phyloP scores from a whole-genome alignment of 2,113 vertebrate species.

The Poeciliopsis occidentalis region DNA sequence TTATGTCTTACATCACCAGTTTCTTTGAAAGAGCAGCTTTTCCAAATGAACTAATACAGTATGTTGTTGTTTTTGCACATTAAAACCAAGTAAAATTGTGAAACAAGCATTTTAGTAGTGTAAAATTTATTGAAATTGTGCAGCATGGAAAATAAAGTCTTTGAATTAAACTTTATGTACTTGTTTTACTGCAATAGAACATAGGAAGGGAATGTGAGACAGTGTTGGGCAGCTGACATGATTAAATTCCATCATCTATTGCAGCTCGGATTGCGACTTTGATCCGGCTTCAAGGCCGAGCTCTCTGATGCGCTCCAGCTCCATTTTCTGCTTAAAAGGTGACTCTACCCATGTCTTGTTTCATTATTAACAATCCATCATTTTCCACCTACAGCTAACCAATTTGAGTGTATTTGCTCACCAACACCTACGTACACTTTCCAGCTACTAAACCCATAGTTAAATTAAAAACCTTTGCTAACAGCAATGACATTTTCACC shows the following conservation, averaged over 20 bases:
- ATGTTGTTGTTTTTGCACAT: conserved; percentile 36
- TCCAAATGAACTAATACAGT: conserved; percentile 42
- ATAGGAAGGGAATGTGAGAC: conserved; percentile 19
- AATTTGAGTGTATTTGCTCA: conserved; percentile 24
- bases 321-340: conserved; percentile 64
- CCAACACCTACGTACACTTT: conserved; percentile 4
- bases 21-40: conserved; percentile 40
- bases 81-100: conserved; percentile 43
- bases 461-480: conserved; percentile 56
- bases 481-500: conserved; percentile 41
- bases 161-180: conserved; percentile 24
- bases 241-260: conserved; percentile 75
- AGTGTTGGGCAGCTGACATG: conserved; percentile 54
- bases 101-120: conserved; percentile 17
- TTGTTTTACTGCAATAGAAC: conserved; percentile 46
- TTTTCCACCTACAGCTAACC: conserved; percentile 49
- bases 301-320: conserved; percentile 41
- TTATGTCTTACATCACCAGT: conserved; percentile 42
- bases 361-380: conserved; percentile 71
- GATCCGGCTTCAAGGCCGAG: conserved; percentile 75
- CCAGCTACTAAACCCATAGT: conserved; percentile 32
- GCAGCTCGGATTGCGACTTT: conserved; percentile 60
- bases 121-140: conserved; percentile 24
- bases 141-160: conserved; percentile 36
- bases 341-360: conserved; percentile 61